These are phyloP conservation scores for Chymomyza caudatula DNA, from an alignment of 2,888 invertebrate genomes.

Conservation along the genomic window DNA sequence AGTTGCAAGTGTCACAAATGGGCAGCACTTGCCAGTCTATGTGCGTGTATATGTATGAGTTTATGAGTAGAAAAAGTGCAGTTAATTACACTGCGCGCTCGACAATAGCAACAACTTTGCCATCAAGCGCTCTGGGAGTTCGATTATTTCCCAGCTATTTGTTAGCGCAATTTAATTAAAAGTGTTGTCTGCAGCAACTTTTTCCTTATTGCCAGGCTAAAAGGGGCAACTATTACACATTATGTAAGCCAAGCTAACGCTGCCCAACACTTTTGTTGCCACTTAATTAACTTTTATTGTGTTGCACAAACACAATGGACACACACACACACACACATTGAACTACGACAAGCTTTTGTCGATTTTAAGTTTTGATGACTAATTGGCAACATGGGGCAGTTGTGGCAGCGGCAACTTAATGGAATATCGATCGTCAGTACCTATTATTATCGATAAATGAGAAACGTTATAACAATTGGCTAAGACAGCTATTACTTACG, in stretches of 20 bases:
- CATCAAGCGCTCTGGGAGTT: constrained; percentile 18
- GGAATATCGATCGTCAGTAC: constrained; percentile 50
- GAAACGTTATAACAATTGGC: constrained; percentile 29
- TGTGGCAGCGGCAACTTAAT: too few relatives aligned
- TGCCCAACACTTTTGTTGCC: constrained; percentile 35
- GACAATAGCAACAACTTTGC: constrained; percentile 1
- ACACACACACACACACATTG: not conserved
- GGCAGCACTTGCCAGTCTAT: not conserved
- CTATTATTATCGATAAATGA: constrained; percentile 56
- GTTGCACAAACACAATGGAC: not conserved
- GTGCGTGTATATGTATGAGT: not conserved
- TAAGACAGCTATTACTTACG: not conserved
- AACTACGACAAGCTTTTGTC: constrained; percentile 24
- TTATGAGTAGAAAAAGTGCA: constrained; percentile 31
- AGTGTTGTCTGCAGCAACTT: constrained; percentile 4
- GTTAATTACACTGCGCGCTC: constrained; percentile 31
- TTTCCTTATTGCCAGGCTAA: constrained; percentile 15
- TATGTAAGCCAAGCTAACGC: constrained; percentile 38
- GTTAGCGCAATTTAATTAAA: constrained; percentile 32
- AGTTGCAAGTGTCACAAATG: not conserved
- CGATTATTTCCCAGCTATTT: constrained; percentile 26
- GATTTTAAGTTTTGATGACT: constrained; percentile 34
- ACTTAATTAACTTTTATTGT: constrained; percentile 53
- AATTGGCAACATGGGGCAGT: constrained; percentile 26
- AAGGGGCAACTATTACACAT: constrained; percentile 13